Base-by-base conservation (phyloP, 2,888 invertebrate genomes). In the Idaea dimidiata region DNA sequence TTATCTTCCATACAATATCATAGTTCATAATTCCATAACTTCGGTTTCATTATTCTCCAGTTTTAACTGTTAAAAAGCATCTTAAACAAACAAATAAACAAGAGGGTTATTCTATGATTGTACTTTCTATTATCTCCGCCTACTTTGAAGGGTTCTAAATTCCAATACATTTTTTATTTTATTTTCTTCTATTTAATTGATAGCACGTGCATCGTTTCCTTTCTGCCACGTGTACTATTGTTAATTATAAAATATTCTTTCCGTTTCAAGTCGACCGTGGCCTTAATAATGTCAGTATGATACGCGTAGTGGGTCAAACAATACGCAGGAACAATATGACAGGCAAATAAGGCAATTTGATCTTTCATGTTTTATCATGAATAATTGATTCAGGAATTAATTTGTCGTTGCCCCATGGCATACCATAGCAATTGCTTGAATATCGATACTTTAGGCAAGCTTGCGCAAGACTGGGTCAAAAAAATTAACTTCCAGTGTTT, bases 181-280 rank as follows among this genome's bases (percentile, higher is more conserved):
- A 54, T 77, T 82, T 85, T 84, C 84, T 86, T 83, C 75, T 69
- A 67, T 88, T 81, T 91, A 92, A 92, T 92, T 91, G 91, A 83
- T 82, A 88, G 83, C 91, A 92, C 91, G 91, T 91, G 91, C 82
- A 84, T 74, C 64, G 80, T 81, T 86, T 91, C 91, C 91, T 87
- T 68, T 81, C 69, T 74, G 91, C 81, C 91, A 91, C 91, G 91
- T 91, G 91, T 80, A 85, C 76, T 73, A 79, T 84, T 83, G 76
- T 82, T 77, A 81, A 79, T 81, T 87, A 89, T 88, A 84, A 86
- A 87, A 82, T 84, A 86, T 88, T 88, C 87, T 86, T 86, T 87
- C 84, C 84, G 81, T 74, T 76, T 66, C 66, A 68, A 78, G 71
- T 78, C 76, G 69, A 71, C 74, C 76, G 73, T 76, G 75, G 76